Conservation (phyloP, 1,140 invertebrate genomes). For the Procambarus clarkii region DNA sequence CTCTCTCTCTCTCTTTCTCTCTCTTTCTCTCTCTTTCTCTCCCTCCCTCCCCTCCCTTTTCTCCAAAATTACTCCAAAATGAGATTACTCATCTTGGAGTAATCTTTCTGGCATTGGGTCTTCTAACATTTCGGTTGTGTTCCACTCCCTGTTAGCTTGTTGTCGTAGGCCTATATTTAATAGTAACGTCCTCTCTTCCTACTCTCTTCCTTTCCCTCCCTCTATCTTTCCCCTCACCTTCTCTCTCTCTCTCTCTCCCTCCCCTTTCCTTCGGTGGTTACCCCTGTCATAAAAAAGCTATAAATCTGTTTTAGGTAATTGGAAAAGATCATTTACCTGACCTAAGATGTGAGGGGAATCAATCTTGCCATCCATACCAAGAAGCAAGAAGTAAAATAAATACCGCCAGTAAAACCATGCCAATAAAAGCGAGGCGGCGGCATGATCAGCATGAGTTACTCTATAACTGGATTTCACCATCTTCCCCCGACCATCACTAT, state of each 20-base stretch:
- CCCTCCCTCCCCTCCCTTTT: not conserved
- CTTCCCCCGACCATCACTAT: too few species aligned
- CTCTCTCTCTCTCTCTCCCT: not conserved
- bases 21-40: too few species aligned
- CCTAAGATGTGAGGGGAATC: slow-evolving; percentile 45
- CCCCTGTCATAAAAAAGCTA: slow-evolving; percentile 30
- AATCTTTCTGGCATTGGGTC: too few species aligned
- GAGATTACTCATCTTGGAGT: too few species aligned
- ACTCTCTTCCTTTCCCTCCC: not conserved
- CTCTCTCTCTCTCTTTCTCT: not conserved
- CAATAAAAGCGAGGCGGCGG: too few species aligned
- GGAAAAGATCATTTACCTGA: slow-evolving; percentile 43
- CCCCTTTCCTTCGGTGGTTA: slow-evolving; percentile 3
- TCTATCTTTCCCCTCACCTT: not conserved
- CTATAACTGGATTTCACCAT: too few species aligned
- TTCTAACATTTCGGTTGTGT: too few species aligned
- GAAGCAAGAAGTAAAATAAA: not conserved
- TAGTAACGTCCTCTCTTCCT: not conserved
- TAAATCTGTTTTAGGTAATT: slow-evolving; percentile 55
- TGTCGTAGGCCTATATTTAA: too few species aligned
- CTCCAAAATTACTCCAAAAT: too few species aligned
- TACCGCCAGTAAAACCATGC: slow-evolving; percentile 30
- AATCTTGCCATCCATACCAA: slow-evolving; percentile 18
- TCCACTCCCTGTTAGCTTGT: too few species aligned
- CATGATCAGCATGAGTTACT: too few species aligned